Evolutionary conservation across 2,113 vertebrate genomes (phyloP).

Genomic region (Physeter macrocephalus): DNA sequence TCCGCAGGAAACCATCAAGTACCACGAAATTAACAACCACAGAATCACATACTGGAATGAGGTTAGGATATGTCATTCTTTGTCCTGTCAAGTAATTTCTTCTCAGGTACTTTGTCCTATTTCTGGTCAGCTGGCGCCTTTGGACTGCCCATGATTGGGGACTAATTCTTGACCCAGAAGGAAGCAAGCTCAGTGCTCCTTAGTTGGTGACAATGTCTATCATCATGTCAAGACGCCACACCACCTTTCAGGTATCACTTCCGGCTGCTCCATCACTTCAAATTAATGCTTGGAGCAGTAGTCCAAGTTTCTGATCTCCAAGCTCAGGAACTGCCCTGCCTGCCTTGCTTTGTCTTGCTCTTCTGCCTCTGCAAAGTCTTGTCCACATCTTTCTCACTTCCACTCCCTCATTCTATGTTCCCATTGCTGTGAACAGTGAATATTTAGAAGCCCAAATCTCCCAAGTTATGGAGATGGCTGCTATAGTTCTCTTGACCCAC

Average conservation of each 20-base stretch:
- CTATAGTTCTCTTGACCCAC: not conserved
- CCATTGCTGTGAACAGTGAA: not conserved
- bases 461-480: not conserved
- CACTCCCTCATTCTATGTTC: not conserved
- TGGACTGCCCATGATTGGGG: not conserved
- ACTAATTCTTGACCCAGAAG: not conserved
- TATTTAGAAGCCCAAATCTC: not conserved
- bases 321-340: not conserved
- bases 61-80: not conserved
- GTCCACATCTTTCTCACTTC: not conserved
- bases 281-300: not conserved
- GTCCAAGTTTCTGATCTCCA: not conserved
- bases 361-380: not conserved
- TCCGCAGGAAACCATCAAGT: not conserved
- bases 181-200: not conserved
- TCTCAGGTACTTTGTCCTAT: not conserved
- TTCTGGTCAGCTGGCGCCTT: not conserved
- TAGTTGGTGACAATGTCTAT: not conserved
- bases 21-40: not conserved
- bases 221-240: not conserved
- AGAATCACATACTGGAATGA: not conserved
- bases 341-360: not conserved
- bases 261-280: not conserved
- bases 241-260: not conserved
- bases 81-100: not conserved